A percentile compares a stretch with the other conserved stretches of the same genome.
Conservation (phyloP, 2,888 invertebrate species). For the Drosophila fungiperda region DNA sequence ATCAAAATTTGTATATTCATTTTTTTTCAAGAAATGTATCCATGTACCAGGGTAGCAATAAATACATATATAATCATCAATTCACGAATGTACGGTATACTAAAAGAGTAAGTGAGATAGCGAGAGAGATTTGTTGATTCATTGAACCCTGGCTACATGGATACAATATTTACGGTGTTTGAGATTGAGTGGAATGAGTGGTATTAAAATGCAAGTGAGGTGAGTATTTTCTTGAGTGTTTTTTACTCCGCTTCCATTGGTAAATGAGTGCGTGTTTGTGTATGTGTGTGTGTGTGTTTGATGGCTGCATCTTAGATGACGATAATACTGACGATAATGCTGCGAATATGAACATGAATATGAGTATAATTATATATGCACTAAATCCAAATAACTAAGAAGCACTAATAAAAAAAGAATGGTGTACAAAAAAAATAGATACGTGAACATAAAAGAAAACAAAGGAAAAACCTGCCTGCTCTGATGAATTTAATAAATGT, state of each 20-base stretch:
- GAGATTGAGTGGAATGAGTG: slow-evolving; percentile 10
- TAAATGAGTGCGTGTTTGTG: slow-evolving; percentile 14
- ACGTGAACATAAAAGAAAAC: slow-evolving; percentile 38
- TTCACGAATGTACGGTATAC: slow-evolving; percentile 2
- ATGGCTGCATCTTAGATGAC: slow-evolving; percentile 24
- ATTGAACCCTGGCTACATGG: slow-evolving; percentile 36
- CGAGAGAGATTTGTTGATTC: slow-evolving; percentile 5
- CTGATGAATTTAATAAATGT: slow-evolving; percentile 66
- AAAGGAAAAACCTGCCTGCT: slow-evolving; percentile 77
- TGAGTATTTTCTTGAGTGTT: slow-evolving; percentile 15
- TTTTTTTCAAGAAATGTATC: slow-evolving; percentile 18
- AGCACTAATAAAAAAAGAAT: slow-evolving; percentile 41
- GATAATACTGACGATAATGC: neutral
- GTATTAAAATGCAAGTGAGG: slow-evolving; percentile 18
- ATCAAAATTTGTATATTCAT: neutral
- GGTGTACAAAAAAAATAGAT: slow-evolving; percentile 39
- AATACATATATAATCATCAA: neutral
- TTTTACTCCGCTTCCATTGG: slow-evolving; percentile 24
- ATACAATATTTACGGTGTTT: slow-evolving; percentile 20
- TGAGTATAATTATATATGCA: slow-evolving; percentile 6
- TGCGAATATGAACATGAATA: neutral
- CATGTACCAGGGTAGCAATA: slow-evolving; percentile 32
- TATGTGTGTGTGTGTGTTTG: slow-evolving; percentile 4
- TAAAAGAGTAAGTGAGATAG: neutral
- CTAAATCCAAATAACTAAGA: slow-evolving; percentile 47